A percentile compares a stretch with the other conserved stretches of the same genome.
Conservation (phyloP, 2,797 vertebrate species). For the Microtus obscurus region DNA sequence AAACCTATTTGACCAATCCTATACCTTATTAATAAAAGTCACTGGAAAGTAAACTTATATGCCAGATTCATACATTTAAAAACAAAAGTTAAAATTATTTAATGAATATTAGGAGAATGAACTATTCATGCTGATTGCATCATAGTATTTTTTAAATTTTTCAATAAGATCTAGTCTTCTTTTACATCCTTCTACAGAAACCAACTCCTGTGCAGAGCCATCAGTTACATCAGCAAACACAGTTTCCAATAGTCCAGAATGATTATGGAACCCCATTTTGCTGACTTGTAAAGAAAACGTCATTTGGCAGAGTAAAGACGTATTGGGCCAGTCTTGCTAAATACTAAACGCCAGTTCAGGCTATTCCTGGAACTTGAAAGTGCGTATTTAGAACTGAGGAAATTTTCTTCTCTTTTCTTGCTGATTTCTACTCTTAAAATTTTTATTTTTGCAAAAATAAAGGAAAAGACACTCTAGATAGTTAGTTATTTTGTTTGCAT, state of each 20-base stretch:
- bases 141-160: neutral
- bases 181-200: neutral
- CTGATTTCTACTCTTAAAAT: neutral
- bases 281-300: constrained; percentile 27
- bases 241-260: neutral
- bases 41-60: neutral
- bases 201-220: neutral
- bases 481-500: constrained; percentile 43
- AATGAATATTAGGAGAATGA: constrained; percentile 9
- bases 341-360: neutral
- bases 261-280: neutral
- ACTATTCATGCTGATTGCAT: neutral
- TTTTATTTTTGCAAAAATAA: constrained; percentile 36
- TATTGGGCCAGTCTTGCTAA: constrained; percentile 7
- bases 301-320: constrained; percentile 1
- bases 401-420: neutral
- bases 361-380: neutral
- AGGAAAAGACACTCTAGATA: neutral
- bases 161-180: neutral
- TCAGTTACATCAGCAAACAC: neutral
- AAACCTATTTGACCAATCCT: constrained; percentile 23
- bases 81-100: constrained; percentile 4
- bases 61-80: neutral
- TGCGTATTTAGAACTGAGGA: neutral
- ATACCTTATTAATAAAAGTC: constrained; percentile 17